phyloP scores from a whole-genome alignment of 2,113 vertebrate genomes.

The Scopus umbretta region DNA sequence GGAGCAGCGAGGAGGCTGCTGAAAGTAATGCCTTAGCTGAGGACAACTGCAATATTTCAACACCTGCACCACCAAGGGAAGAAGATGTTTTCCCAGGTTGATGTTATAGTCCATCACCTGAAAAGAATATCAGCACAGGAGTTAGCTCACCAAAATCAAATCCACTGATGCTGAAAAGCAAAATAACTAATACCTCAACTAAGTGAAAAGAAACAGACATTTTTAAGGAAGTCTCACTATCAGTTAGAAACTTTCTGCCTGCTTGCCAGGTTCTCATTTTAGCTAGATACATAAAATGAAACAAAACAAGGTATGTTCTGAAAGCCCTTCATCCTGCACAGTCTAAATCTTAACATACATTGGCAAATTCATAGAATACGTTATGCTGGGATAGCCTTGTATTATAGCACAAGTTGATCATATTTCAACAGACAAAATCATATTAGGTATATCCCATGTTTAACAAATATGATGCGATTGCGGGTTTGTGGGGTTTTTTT shows the following conservation, averaged over 20 bases:
- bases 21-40: slow-evolving; percentile 96
- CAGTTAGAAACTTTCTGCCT: background rate
- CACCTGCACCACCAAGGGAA: slow-evolving; percentile 96
- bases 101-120: slow-evolving; percentile 99
- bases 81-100: slow-evolving; percentile 91
- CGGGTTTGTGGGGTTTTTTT: background rate
- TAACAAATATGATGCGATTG: background rate
- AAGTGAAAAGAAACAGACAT: background rate
- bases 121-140: slow-evolving; percentile 26
- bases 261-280: background rate
- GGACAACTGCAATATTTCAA: slow-evolving; percentile 96
- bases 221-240: background rate
- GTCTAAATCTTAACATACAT: background rate
- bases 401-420: background rate
- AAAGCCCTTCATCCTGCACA: background rate
- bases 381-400: background rate
- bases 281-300: background rate
- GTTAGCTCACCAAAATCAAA: background rate
- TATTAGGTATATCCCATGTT: background rate
- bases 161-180: background rate
- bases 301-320: background rate
- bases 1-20: slow-evolving; percentile 96
- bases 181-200: background rate
- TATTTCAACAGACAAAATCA: background rate
- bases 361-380: background rate